Conservation (phyloP, 2,113 vertebrate species). For the Urocitellus parryii region DNA sequence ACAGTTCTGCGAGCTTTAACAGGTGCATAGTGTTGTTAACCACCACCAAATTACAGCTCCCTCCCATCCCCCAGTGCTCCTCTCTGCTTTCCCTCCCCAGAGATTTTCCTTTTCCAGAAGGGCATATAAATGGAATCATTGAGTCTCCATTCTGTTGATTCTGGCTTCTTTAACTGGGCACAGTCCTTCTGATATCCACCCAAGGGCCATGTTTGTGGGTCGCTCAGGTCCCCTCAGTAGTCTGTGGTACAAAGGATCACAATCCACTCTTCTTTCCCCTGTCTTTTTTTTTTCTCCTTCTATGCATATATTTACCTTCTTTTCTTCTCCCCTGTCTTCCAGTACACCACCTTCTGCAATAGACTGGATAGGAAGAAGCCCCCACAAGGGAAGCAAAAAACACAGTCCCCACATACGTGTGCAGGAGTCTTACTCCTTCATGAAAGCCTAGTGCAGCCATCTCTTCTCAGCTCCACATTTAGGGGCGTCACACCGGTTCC, state of each 20-base stretch:
- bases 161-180: neutral
- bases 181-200: neutral
- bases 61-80: neutral
- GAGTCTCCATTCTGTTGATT: neutral
- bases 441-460: rapidly evolving
- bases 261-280: neutral
- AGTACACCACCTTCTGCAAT: neutral
- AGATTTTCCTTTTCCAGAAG: neutral
- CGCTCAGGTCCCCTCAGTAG: neutral
- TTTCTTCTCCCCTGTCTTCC: neutral
- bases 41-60: neutral
- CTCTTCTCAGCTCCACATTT: neutral
- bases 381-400: rapidly evolving
- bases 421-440: no score
- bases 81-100: neutral
- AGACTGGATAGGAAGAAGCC: neutral
- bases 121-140: neutral
- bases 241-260: no score
- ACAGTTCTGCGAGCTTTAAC: neutral
- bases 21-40: neutral
- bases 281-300: neutral
- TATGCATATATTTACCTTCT: neutral
- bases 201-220: neutral
- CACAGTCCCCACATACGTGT: neutral
- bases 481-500: neutral